phyloP scores from a whole-genome alignment of 2,797 vertebrate species.

The Huso huso region DNA sequence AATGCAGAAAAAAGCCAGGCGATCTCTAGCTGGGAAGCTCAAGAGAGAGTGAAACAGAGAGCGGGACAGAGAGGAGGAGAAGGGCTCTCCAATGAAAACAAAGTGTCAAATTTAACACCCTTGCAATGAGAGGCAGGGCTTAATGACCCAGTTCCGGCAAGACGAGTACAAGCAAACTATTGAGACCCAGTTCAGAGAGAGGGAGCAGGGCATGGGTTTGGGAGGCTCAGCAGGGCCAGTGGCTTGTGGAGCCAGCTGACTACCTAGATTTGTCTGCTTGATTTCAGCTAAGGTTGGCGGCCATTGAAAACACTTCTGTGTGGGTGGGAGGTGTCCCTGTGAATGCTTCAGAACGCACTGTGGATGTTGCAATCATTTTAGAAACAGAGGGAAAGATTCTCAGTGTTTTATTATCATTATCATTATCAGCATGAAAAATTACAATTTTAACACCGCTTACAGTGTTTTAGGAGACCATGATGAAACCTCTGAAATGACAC shows the following conservation, averaged over 20 bases:
- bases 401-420: too few species aligned
- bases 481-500: too few species aligned
- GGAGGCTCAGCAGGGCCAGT: neutral
- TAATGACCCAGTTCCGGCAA: slow-evolving; percentile 30
- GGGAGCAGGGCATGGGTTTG: slow-evolving; percentile 4
- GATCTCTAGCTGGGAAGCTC: neutral
- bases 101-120: slow-evolving; percentile 45
- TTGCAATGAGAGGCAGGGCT: slow-evolving; percentile 25
- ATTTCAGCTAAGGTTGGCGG: too few species aligned
- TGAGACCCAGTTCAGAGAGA: slow-evolving; percentile 15
- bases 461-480: too few species aligned
- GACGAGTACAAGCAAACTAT: slow-evolving; percentile 19
- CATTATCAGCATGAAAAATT: too few species aligned
- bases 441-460: too few species aligned
- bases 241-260: neutral
- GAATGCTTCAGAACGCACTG: too few species aligned
- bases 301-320: too few species aligned
- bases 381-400: too few species aligned
- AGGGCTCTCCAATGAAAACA: slow-evolving; percentile 45
- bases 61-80: slow-evolving; percentile 1
- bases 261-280: neutral
- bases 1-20: neutral
- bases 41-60: slow-evolving; percentile 1
- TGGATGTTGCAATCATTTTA: too few species aligned
- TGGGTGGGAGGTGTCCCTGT: too few species aligned